A percentile compares a stretch with the other conserved stretches of the same genome.
These are phyloP conservation scores for Aix galericulata DNA, from an alignment of 2,113 vertebrate species.

Conservation along the genomic window DNA sequence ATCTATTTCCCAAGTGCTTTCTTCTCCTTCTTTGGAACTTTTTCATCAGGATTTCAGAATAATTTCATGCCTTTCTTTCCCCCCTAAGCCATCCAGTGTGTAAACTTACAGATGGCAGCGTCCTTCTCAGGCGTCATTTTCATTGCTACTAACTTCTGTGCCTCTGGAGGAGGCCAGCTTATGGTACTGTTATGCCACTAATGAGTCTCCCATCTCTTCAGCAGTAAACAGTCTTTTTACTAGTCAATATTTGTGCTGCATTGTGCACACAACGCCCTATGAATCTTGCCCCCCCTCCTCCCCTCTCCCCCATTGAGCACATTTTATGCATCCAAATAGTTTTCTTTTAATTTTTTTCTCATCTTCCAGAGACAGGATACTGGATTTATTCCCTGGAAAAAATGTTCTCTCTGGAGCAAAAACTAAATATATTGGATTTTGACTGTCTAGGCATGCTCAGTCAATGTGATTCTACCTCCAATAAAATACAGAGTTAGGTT, in stretches of 20 bases:
- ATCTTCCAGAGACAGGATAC: background rate
- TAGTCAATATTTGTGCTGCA: conserved; percentile 54
- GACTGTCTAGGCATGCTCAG: background rate
- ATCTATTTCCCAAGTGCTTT: conserved; percentile 42
- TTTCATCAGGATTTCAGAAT: conserved; percentile 67
- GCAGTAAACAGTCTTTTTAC: conserved; percentile 60
- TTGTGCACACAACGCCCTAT: background rate
- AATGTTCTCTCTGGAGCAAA: background rate
- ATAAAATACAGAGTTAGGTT: background rate
- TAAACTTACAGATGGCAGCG: conserved; percentile 67
- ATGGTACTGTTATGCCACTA: conserved; percentile 66
- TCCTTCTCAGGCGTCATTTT: conserved; percentile 57
- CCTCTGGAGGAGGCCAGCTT: conserved; percentile 69
- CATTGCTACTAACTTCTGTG: conserved; percentile 70
- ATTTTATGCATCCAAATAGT: conserved; percentile 23
- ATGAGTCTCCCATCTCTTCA: conserved; percentile 61
- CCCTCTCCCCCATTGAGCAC: background rate
- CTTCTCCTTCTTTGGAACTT: conserved; percentile 45
- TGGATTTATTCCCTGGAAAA: background rate
- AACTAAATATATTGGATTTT: conserved; percentile 35
- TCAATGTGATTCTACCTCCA: background rate
- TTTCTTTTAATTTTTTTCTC: background rate
- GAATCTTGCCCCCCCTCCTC: background rate
- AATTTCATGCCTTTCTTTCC: conserved; percentile 27
- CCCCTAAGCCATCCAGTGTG: conserved; percentile 34